phyloP scores from a whole-genome alignment of 64 coral and sea anemone genomes.

The Pachyseris speciosa region DNA sequence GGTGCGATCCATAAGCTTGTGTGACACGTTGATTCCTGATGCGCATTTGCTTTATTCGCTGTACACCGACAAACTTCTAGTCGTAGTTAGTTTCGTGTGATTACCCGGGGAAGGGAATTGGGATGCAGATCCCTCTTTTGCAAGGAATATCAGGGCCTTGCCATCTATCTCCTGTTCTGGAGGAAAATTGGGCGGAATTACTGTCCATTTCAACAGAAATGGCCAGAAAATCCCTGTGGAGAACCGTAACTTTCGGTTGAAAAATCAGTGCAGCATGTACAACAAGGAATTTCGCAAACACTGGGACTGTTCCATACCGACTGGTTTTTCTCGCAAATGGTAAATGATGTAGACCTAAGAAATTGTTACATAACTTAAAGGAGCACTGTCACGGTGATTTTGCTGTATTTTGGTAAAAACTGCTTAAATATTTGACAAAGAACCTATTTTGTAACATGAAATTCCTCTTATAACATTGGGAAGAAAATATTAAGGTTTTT shows the following conservation, averaged over 20 bases:
- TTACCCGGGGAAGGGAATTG: too few relatives aligned
- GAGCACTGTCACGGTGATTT: too few relatives aligned
- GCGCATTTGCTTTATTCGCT: too few relatives aligned
- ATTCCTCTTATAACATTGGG: too few relatives aligned
- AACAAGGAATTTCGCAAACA: background rate
- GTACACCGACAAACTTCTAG: too few relatives aligned
- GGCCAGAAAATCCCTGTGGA: background rate
- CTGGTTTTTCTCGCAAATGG: background rate
- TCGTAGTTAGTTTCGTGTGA: too few relatives aligned
- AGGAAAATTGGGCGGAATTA: background rate
- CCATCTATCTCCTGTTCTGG: constrained; percentile 48
- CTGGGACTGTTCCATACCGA: background rate
- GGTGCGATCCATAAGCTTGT: too few relatives aligned
- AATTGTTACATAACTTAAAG: background rate
- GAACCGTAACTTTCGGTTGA: background rate
- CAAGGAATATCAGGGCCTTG: constrained; percentile 9
- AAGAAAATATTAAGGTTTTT: too few relatives aligned
- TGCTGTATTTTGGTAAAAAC: too few relatives aligned
- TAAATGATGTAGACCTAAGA: background rate
- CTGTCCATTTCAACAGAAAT: background rate
- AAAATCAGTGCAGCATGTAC: background rate
- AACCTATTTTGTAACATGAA: too few relatives aligned
- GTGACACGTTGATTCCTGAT: too few relatives aligned
- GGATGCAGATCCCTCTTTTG: constrained; percentile 1
- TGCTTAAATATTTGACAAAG: too few relatives aligned